Conservation (phyloP, 2,888 invertebrate species). For the Dryococelus australis region DNA sequence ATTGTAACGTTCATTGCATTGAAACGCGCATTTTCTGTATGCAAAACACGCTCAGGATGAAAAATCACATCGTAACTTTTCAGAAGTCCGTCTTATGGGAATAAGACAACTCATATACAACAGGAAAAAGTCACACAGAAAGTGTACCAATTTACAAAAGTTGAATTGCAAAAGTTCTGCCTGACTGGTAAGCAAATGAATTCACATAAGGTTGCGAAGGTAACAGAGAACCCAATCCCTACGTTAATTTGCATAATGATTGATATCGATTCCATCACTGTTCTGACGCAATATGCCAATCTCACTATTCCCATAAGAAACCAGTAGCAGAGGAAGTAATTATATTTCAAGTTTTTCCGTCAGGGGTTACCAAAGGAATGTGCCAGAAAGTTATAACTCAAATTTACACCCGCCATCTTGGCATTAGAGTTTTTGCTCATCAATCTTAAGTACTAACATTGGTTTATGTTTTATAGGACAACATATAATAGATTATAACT, state of each 20-base stretch:
- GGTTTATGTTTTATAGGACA: no score
- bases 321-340: not conserved
- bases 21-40: not conserved
- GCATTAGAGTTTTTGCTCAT: no score
- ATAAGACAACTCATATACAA: not conserved
- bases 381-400: no score
- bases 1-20: not conserved
- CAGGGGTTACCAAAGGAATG: no score
- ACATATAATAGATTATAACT: no score
- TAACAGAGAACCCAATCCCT: not conserved
- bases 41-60: not conserved
- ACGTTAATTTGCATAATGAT: not conserved
- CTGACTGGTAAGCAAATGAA: not conserved
- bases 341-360: not conserved
- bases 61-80: not conserved
- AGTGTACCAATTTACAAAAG: not conserved
- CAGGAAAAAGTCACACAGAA: not conserved
- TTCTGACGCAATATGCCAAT: not conserved
- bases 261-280: not conserved
- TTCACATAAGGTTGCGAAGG: not conserved
- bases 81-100: not conserved
- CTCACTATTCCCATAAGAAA: not conserved
- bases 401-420: no score
- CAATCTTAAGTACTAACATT: no score
- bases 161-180: not conserved